Evolutionary conservation across 2,113 vertebrate species (phyloP), one percentile per base, ranked within the genome.

Genomic region (Cacatua alba): DNA sequence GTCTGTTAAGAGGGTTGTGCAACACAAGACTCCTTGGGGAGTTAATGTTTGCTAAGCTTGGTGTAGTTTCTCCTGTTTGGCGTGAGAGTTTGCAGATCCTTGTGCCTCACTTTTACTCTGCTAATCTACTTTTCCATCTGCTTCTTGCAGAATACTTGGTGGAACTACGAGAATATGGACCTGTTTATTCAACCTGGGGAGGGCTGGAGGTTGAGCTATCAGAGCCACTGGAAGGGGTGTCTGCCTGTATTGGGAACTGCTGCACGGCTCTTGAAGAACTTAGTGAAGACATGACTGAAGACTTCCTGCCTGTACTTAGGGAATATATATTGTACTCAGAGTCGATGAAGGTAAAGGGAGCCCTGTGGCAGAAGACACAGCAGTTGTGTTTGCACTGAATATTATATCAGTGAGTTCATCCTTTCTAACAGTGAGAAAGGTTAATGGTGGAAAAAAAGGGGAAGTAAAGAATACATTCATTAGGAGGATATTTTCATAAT

Each of bases 271-370:
- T 99, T 96, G 99, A 99, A 72, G 99, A 99, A 52, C 98, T 99
- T 75, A 99, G 98, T 0, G 99, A 99, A 60, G 98, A 98, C 92
- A 99, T 99, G 99, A 99, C 98, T 10, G 99, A 99, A 87, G 99
- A 99, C 88, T 98, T 99, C 74, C 98, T 99, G 63, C 99, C 99
- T 13, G 99, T 99, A 7, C 98, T 99, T 67, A 97, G 99, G 94
- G 99, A 99, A 91, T 99, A 99, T 55, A 97, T 99, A 52, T 97
- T 99, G 64, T 99, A 99, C 93, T 98, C 99, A 0, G 99, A 99
- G 74, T 99, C 99, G 17, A 99, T 99, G 99, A 99, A 99, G 99
- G 99, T 99, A 97, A 98, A 68, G 72, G 52, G 28, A 81, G 20
- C 13, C 12, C 18, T 62, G n/a, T 77, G 41, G 20, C 55, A 77